These are phyloP conservation scores for Solenodon paradoxus DNA, from an alignment of 2,113 vertebrate genomes.

Conservation along the genomic window DNA sequence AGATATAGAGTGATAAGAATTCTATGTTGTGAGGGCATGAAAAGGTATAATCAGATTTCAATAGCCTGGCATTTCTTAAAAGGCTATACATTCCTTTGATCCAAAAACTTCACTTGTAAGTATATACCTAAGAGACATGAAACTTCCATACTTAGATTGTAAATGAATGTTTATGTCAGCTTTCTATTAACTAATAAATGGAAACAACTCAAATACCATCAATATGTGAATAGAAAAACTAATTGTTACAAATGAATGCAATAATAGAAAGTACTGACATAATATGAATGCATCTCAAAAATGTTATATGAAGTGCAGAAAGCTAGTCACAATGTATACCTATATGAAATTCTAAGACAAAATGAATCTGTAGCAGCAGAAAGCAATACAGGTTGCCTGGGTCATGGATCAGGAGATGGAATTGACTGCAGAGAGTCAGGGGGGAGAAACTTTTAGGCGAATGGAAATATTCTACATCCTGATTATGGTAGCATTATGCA, in stretches of 20 bases:
- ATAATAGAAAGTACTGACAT: not conserved
- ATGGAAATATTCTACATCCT: not conserved
- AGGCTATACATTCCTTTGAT: not conserved
- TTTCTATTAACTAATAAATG: not conserved
- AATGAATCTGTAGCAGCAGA: not conserved
- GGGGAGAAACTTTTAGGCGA: not conserved
- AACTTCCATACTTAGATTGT: not conserved
- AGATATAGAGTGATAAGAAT: not conserved
- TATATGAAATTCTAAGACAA: not conserved
- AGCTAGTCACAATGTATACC: not conserved
- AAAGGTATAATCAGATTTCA: not conserved
- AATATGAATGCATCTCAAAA: not conserved
- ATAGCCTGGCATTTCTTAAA: not conserved
- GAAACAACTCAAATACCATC: not conserved
- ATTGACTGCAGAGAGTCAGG: not conserved
- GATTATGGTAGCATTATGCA: not conserved
- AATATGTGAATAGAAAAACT: not conserved
- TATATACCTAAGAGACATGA: not conserved
- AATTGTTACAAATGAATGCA: not conserved
- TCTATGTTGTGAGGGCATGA: not conserved
- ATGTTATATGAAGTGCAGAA: not conserved
- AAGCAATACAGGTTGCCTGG: not conserved
- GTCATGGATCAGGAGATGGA: not conserved
- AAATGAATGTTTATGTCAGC: not conserved
- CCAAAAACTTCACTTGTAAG: not conserved